Base-by-base conservation (phyloP, 2,797 vertebrate species). In the Tiaroga cobitis region DNA sequence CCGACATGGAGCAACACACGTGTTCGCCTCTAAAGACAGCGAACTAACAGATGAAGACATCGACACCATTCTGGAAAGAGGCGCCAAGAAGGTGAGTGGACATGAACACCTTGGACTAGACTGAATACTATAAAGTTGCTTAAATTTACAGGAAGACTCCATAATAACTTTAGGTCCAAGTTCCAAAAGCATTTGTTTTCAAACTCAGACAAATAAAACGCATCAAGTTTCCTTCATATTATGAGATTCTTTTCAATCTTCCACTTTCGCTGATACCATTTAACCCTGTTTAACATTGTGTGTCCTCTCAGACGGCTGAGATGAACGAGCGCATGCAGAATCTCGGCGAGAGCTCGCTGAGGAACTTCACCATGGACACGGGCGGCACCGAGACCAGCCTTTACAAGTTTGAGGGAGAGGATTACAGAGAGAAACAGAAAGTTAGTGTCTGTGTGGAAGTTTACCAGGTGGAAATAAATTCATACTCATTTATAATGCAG, bases 331-430 rank as follows among this genome's bases (percentile, higher is more conserved):
- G 96, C 51, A 91, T 97, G 91, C 92, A 96, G 90, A 95, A 96
- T 56, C 96, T 97, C 92, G 96, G 96, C 2, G 96, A 97, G 89
- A 95, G 95, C 87, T 96, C 96, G 4, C 92, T 97, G 54, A 92
- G 96, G 87, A 96, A 96, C 88, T 97, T 97, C 92, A 95, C 96
- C 65, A 95, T 97, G 96, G 96, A 97, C 80, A 95, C 92, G 46
- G 95, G 95, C 91, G 93, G 95, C 63, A 94, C 91, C 63, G 96
- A 97, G 91, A 96, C 95, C 92, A 97, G 96, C 89, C 93, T 97
- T 69, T 97, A 97, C 92, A 97, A 97, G 85, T 97, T 97, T 83
- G 96, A 97, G 94, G 96, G 96, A 88, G 96, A 97, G 93, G 96
- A 97, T 92, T 97, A 97, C 84, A 94, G 96, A 92, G 96, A 96